Evolutionary conservation across 2,797 vertebrate genomes (phyloP), one percentile per base, ranked within the genome.

Genomic region (Hypotaenidia philippensis): DNA sequence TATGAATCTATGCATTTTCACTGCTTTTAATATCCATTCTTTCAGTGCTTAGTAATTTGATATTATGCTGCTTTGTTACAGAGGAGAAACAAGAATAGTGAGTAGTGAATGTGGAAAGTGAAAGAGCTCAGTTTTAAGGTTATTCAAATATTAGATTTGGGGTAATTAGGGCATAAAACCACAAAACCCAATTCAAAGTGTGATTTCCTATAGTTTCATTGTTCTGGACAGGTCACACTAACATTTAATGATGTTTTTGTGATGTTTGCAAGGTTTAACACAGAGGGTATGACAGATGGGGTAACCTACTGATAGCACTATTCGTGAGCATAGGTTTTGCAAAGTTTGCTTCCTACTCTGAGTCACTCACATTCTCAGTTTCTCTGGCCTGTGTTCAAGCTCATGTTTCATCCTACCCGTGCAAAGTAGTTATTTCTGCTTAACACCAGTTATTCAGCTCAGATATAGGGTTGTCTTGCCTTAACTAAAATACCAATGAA

Each of bases 371-470:
- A 57, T 23, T 92, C 78, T 85, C 64, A n/a, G 25, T 69, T 83
- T 76, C 47, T 55, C 66, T 96, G 95, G 82, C 82, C 13, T 13
- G 6, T 29, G 31, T 82, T 82, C 82, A 95, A 83, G 50, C 52
- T 78, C 20, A 8, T 71, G 14, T 63, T 90, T 82, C 74, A 64
- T 66, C 49, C 21, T 23, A 5, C 21, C 25, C 1, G 0, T 78
- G 50, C 22, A 75, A 53, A 4, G 27, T 26, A 38, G 21, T 47
- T 83, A 26, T 29, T 89, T 87, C 78, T 92, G 20, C 61, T 86
- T 47, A 41, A 75, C 31, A 32, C 22, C 38, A 34, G 8, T 61
- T 64, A 18, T n/a, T 89, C 71, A 72, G 13, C 79, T 89, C 45
- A 74, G 71, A 50, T 50, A 55, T 16, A 60, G 14, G 29, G 27